A percentile compares a stretch with the other conserved stretches of the same genome.
Evolutionary conservation across 2,888 invertebrate genomes (phyloP).

Genomic region (Ectropis crepuscularia): DNA sequence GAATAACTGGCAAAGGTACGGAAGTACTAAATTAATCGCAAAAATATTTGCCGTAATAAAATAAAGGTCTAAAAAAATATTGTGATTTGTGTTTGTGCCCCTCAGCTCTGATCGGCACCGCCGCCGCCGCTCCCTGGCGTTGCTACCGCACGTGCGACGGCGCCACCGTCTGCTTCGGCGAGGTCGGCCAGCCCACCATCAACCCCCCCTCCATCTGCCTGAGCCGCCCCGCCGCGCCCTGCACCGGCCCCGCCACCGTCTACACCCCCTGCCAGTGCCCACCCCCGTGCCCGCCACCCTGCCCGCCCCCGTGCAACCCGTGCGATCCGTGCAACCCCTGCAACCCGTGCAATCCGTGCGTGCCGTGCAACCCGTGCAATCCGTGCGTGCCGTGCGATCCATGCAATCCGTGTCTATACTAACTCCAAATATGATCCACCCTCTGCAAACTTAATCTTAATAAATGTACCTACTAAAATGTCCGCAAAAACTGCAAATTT

Average conservation of each 20-base stretch:
- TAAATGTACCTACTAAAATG: too few species aligned
- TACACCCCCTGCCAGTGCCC: conserved; percentile 51
- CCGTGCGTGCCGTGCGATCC: conserved; percentile 7
- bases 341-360: conserved; percentile 11
- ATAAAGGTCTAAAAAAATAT: too few species aligned
- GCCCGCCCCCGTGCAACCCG: conserved; percentile 33
- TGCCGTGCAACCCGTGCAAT: conserved; percentile 10
- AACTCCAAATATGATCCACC: not conserved
- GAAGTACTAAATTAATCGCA: too few species aligned
- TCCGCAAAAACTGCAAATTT: too few species aligned
- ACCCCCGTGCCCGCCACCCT: conserved; percentile 31
- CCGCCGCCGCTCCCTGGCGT: conserved; percentile 65
- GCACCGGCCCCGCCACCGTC: conserved; percentile 55
- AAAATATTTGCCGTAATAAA: too few species aligned
- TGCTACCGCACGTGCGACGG: conserved; percentile 58
- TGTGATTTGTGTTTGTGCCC: not conserved
- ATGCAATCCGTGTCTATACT: not conserved
- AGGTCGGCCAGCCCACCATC: conserved; percentile 52
- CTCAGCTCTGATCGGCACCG: conserved; percentile 60
- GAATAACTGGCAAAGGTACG: too few species aligned
- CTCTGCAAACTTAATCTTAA: too few species aligned
- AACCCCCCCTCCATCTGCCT: conserved; percentile 55
- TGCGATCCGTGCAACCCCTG: conserved; percentile 19
- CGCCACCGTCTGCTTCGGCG: conserved; percentile 57
- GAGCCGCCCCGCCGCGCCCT: conserved; percentile 50